Evolutionary conservation across 2,888 invertebrate species (phyloP).

Genomic region (Melanostoma scalare): DNA sequence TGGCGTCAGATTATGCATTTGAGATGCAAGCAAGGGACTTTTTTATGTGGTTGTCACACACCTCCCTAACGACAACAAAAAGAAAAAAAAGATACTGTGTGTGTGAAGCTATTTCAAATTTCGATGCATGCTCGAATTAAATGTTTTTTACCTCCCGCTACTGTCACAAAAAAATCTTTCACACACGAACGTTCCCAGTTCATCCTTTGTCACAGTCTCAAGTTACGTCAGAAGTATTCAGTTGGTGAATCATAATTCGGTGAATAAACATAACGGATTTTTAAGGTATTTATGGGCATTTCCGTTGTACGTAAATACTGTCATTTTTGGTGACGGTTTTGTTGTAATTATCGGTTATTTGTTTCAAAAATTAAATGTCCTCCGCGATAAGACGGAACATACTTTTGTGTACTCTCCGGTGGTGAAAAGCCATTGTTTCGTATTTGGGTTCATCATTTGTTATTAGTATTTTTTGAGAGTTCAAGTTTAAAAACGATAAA

Average conservation of each 20-base stretch:
- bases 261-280: slow-evolving; percentile 51
- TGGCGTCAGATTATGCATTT: slow-evolving; percentile 46
- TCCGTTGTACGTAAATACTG: slow-evolving; percentile 33
- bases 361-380: slow-evolving; percentile 54
- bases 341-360: slow-evolving; percentile 50
- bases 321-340: slow-evolving; percentile 20
- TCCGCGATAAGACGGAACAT: slow-evolving; percentile 31
- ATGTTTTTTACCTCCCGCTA: slow-evolving; percentile 57
- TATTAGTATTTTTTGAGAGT: slow-evolving; percentile 45
- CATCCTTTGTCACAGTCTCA: slow-evolving; percentile 55
- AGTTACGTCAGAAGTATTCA: slow-evolving; percentile 39
- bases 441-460: slow-evolving; percentile 44
- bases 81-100: background rate
- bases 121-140: slow-evolving; percentile 35
- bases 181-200: slow-evolving; percentile 38
- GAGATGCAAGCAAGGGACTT: slow-evolving; percentile 48
- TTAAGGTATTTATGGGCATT: slow-evolving; percentile 25
- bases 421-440: slow-evolving; percentile 41
- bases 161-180: slow-evolving; percentile 43
- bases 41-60: slow-evolving; percentile 49
- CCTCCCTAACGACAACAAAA: slow-evolving; percentile 46
- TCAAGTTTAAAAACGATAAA: slow-evolving; percentile 51
- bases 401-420: background rate
- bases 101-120: slow-evolving; percentile 51
- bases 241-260: slow-evolving; percentile 50